Conservation (phyloP, 1,140 invertebrate genomes). For the Anoplophora glabripennis region DNA sequence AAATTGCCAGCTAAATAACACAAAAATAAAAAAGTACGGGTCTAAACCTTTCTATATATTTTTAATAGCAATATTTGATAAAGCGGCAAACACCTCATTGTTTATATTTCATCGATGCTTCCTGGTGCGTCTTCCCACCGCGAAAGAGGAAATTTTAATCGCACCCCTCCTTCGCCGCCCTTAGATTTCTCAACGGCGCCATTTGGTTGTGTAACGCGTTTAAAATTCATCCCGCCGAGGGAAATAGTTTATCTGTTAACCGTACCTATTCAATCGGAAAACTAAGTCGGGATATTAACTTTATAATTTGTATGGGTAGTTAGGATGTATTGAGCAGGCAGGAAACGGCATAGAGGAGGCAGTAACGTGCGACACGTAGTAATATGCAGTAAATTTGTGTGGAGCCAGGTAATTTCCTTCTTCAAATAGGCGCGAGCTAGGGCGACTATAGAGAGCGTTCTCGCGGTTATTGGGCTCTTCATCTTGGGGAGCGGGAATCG, state of each 20-base stretch:
- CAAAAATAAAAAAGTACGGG: too few relatives aligned
- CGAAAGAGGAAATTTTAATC: too few relatives aligned
- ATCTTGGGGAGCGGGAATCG: not conserved
- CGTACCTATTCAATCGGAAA: constrained; percentile 6
- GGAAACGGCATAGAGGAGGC: constrained; percentile 1
- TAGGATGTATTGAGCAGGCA: constrained; percentile 14
- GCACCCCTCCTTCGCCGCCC: too few relatives aligned
- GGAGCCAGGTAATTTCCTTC: constrained; percentile 12
- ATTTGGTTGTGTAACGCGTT: not conserved
- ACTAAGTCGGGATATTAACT: constrained; percentile 12
- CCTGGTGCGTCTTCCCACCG: too few relatives aligned
- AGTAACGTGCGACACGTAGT: constrained; percentile 11
- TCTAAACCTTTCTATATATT: too few relatives aligned
- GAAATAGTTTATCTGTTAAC: constrained; percentile 5
- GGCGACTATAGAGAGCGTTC: constrained; percentile 7
- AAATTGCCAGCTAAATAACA: too few relatives aligned
- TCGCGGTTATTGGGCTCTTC: constrained; percentile 10
- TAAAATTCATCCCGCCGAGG: constrained; percentile 5
- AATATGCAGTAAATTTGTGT: constrained; percentile 18
- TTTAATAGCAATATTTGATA: too few relatives aligned
- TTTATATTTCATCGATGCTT: too few relatives aligned
- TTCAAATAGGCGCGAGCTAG: constrained; percentile 6
- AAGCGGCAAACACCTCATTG: too few relatives aligned
- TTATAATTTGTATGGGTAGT: constrained; percentile 16
- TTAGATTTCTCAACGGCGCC: too few relatives aligned